Evolutionary conservation across 2,797 vertebrate genomes (phyloP), one percentile per base, ranked within the genome.

Genomic region (Buphagus erythrorhynchus): DNA sequence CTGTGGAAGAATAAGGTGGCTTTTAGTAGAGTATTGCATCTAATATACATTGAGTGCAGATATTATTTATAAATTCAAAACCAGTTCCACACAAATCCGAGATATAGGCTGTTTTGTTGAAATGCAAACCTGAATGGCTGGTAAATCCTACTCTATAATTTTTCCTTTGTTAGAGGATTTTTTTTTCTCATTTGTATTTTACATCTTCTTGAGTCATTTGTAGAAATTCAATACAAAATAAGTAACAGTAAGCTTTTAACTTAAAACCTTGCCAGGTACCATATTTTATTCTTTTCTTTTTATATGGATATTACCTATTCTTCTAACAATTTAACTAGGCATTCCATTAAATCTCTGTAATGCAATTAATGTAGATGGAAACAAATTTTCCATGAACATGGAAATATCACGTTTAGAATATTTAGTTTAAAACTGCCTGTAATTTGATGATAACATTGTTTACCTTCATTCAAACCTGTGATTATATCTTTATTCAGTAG

Each of bases 271-370:
- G 74, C 90, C 67, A 55, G 73, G n/a, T 95, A 58, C 91, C 57
- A 77, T 83, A 88, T 95, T 94, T 77, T 92, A 11, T 91, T 82
- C 36, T 94, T 38, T 93, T 96, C 94, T 94, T 96, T 96, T 97
- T 93, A 96, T 86, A 85, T 96, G 74, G 57, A 49, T 96, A 94
- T 96, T 96, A 95, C 86, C 93, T 93, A 95, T 94, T 96, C 93
- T 97, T 95, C 76, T 90, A 92, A 92, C 80, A 95, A 52, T 93
- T 95, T 86, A 75, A 83, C 63, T 95, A 87, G 29, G 11, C 40
- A 84, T 86, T 94, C 95, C 71, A 68, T 71, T 93, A 94, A 95
- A 74, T 91, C 76, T 65, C 22, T 77, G 49, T 88, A 90, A 92
- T 93, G 78, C 10, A 93, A 96, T 94, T 96, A 95, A 81, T 79